Evolutionary conservation across 1,140 invertebrate species (phyloP), one percentile per base, ranked within the genome.

Genomic region (Drosophila suzukii): DNA sequence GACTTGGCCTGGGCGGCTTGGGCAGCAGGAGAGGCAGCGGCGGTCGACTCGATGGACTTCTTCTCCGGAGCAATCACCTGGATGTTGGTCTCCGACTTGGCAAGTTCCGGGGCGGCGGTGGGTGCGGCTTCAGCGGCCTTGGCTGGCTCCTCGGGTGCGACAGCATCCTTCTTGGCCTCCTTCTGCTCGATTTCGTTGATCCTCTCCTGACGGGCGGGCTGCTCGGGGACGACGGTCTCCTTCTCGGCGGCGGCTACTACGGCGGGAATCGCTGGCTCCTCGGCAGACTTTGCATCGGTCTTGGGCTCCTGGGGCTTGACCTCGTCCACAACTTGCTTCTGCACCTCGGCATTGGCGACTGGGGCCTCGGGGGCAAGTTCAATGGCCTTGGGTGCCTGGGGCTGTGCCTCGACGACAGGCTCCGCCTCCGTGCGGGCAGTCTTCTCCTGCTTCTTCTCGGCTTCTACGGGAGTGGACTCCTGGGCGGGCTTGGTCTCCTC

Each of bases 121-220:
- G 63, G 39, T 12, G 46, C 39, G 24, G 66, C 44, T 8, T 54
- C 63, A 1, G 67, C 34, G 17, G 63, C 44, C 34, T 58, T 36
- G 6, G 72, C 59, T 15, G 55, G 46, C 32, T 54, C 49, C 27
- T 51, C 49, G 4, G 27, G 0, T 5, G 30, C 30, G 8, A 13
- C 59, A 3, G 75, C 53, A 0, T 58, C 61, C 39, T 53, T 54
- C 49, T 76, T 76, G 27, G 56, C 49, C 38, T 78, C 56, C 68
- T 78, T 57, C 44, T 84, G 81, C n/a, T 81, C 83, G 12, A 61
- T 71, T 24, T 81, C 83, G 34, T 62, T 82, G 50, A 72, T 77
- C 38, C 83, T 76, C 53, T 86, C 83, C 53, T 86, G 83, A 24
- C 83, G 83, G 34, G 72, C 81, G 0, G 81, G 73, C 46, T 78